These are phyloP conservation scores for Crypturellus undulatus DNA, from an alignment of 2,113 vertebrate genomes.

Conservation along the genomic window DNA sequence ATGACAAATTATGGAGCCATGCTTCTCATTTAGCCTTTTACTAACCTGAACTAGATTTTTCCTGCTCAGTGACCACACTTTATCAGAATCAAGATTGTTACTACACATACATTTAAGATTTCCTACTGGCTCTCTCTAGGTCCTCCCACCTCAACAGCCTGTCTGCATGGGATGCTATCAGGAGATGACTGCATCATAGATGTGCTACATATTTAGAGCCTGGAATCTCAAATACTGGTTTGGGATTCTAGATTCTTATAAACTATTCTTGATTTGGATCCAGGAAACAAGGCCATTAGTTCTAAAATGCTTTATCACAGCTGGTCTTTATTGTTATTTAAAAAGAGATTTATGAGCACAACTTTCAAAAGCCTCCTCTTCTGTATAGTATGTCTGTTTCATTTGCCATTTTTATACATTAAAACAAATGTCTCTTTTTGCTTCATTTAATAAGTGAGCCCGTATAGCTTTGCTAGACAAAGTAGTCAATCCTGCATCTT, in stretches of 20 bases:
- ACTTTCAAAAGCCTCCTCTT: neutral
- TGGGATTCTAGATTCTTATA: neutral
- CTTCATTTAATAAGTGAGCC: neutral
- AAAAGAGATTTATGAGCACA: neutral
- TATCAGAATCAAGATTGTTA: neutral
- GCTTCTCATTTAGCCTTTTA: neutral
- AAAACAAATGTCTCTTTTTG: neutral
- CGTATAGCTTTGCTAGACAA: neutral
- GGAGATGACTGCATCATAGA: neutral
- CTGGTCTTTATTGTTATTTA: neutral
- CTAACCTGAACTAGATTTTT: neutral
- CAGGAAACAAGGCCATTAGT: neutral
- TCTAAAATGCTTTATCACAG: neutral
- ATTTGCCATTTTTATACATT: neutral
- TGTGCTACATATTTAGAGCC: neutral
- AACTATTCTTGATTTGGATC: accelerated
- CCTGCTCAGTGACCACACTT: neutral
- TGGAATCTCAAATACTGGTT: neutral
- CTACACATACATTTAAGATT: neutral
- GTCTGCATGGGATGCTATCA: neutral
- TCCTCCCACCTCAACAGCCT: neutral
- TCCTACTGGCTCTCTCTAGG: neutral
- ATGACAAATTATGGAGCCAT: neutral
- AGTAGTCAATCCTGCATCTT: neutral
- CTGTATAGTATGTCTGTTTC: neutral